phyloP scores from a whole-genome alignment of 2,797 vertebrate genomes.

The Anguilla anguilla region DNA sequence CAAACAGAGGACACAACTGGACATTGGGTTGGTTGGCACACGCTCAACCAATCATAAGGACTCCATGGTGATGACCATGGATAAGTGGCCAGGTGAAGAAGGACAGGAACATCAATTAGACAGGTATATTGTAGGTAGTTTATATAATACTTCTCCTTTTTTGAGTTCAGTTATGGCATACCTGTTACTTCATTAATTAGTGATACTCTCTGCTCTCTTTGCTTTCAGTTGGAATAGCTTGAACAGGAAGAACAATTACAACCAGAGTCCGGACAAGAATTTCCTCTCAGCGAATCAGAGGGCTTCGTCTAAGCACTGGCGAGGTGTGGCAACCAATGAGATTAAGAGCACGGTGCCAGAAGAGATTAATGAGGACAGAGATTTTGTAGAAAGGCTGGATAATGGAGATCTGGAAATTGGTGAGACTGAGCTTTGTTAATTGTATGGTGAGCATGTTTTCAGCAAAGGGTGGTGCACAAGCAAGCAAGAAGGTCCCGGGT shows the following conservation, averaged over 20 bases:
- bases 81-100: conserved; percentile 9
- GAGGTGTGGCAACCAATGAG: background rate
- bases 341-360: conserved; percentile 26
- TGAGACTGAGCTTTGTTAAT: conserved; percentile 34
- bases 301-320: background rate
- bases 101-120: background rate
- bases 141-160: background rate
- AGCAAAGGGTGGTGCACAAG: too few species aligned
- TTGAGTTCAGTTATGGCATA: background rate
- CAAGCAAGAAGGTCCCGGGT: too few species aligned
- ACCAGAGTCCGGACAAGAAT: conserved; percentile 40
- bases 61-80: background rate
- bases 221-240: conserved; percentile 56
- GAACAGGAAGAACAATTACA: conserved; percentile 42
- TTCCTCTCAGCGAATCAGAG: background rate
- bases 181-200: background rate
- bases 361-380: background rate
- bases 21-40: background rate
- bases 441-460: background rate
- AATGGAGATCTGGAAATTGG: conserved; percentile 58
- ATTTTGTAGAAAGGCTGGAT: conserved; percentile 35
- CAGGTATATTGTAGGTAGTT: background rate
- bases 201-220: background rate
- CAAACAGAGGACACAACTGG: background rate
- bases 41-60: background rate